Evolutionary conservation across 2,113 vertebrate genomes (phyloP).

Genomic region (Pedionomus torquatus): DNA sequence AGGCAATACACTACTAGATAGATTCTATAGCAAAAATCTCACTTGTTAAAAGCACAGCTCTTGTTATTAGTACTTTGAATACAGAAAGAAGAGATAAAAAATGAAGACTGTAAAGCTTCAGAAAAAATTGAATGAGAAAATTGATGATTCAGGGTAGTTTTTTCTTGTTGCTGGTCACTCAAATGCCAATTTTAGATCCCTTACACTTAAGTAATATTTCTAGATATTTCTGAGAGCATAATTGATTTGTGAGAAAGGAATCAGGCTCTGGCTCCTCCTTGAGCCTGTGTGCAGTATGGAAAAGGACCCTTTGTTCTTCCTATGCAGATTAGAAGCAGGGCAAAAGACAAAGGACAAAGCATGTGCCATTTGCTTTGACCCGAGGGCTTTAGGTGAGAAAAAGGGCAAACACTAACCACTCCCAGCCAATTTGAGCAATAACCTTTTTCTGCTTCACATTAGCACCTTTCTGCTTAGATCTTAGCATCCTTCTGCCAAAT

Average conservation of each 20-base stretch:
- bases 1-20: background rate
- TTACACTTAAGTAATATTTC: background rate
- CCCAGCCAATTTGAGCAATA: background rate
- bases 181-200: background rate
- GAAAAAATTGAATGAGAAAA: background rate
- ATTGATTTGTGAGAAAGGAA: background rate
- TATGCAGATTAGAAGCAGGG: background rate
- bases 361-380: background rate
- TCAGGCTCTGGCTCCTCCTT: background rate
- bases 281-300: background rate
- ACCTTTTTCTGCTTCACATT: background rate
- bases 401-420: background rate
- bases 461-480: background rate
- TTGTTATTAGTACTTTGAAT: background rate
- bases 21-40: background rate
- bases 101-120: background rate
- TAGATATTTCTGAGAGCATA: background rate
- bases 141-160: background rate
- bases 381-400: background rate
- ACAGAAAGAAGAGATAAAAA: background rate
- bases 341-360: background rate
- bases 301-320: background rate
- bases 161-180: background rate
- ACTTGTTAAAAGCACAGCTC: background rate
- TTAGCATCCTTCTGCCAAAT: background rate